phyloP scores from a whole-genome alignment of 2,113 vertebrate species.

The Oncorhynchus nerka region DNA sequence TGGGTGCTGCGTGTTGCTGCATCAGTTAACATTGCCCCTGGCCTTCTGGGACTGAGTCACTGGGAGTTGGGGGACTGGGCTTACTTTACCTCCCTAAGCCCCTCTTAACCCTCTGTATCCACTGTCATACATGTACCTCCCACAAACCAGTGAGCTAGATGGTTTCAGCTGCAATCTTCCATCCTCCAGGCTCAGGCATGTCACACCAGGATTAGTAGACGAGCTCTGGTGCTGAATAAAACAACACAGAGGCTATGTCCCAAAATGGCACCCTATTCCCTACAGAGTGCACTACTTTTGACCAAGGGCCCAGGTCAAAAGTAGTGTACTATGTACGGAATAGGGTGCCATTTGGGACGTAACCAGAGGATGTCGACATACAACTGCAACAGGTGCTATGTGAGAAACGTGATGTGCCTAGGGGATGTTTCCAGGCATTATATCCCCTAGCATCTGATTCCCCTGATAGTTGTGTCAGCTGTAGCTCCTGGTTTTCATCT shows the following conservation, averaged over 20 bases:
- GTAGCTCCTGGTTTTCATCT: neutral
- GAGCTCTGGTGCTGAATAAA: slow-evolving; percentile 44
- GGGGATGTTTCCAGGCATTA: slow-evolving; percentile 40
- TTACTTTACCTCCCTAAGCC: slow-evolving; percentile 25
- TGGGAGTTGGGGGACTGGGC: slow-evolving; percentile 19
- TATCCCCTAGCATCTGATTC: slow-evolving; percentile 35
- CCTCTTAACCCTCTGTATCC: slow-evolving; percentile 13
- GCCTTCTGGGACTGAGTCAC: slow-evolving; percentile 29
- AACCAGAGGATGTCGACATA: slow-evolving; percentile 17
- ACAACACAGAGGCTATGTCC: slow-evolving; percentile 25
- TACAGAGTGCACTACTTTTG: too few species aligned
- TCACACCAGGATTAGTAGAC: slow-evolving; percentile 36
- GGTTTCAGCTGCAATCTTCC: slow-evolving; percentile 16
- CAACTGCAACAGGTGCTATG: slow-evolving; percentile 27
- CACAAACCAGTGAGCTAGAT: slow-evolving; percentile 20
- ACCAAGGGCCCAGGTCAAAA: too few species aligned
- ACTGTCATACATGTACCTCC: slow-evolving; percentile 11
- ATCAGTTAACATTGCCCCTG: slow-evolving; percentile 5
- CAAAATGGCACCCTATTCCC: too few species aligned
- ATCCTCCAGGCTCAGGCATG: slow-evolving; percentile 33
- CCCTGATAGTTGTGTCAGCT: slow-evolving; percentile 28
- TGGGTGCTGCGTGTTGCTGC: slow-evolving; percentile 31
- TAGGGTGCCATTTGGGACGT: too few species aligned
- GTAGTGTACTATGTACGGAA: too few species aligned
- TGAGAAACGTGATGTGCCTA: slow-evolving; percentile 34